Evolutionary conservation across 2,113 vertebrate species (phyloP), one percentile per base, ranked within the genome.

Genomic region (Alethe castanea): DNA sequence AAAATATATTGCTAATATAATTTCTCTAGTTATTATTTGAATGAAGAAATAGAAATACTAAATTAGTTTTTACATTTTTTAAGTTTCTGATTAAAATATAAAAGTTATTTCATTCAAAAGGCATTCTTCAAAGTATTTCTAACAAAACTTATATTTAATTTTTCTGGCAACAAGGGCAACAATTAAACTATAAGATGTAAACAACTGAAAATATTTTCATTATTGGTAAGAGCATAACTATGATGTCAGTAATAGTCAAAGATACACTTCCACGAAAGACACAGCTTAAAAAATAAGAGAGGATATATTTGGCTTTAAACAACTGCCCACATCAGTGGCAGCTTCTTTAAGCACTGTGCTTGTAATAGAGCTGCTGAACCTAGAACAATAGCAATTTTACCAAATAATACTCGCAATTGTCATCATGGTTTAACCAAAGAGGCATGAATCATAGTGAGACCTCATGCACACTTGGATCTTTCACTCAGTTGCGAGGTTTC

Each of bases 241-340:
- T 83, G 80, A 78, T 60, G 69, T 19, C 54, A 93, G 65, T 67
- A 73, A 84, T 76, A 94, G 12, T 86, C 56, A 83, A 94, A 91
- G 56, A 96, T 73, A 89, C 16, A 23, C 48, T 64, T 90, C 16
- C 82, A 95, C 60, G 90, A 96, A 94, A 92, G 53, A 81, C 76
- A 60, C 11, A 38, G 65, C 59, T 80, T 93, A 35, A 93, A 94
- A 95, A 74, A n/a, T 76, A 87, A 47, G 56, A 77, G 36, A 80
- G 79, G 47, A 48, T 88, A 4, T 35, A 47, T 54, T 81, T 84
- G 69, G 35, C 90, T 81, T 93, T 86, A 78, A 93, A 70, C 47
- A 84, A 60, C 60, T 81, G 52, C 88, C 94, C 96, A 96, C 94
- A 93, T 97, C 74, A 94, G 81, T 90, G 94, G 59, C 66, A 91